These are phyloP conservation scores for Sinocyclocheilus anophthalmus DNA, from an alignment of 2,113 vertebrate species.

Conservation along the genomic window DNA sequence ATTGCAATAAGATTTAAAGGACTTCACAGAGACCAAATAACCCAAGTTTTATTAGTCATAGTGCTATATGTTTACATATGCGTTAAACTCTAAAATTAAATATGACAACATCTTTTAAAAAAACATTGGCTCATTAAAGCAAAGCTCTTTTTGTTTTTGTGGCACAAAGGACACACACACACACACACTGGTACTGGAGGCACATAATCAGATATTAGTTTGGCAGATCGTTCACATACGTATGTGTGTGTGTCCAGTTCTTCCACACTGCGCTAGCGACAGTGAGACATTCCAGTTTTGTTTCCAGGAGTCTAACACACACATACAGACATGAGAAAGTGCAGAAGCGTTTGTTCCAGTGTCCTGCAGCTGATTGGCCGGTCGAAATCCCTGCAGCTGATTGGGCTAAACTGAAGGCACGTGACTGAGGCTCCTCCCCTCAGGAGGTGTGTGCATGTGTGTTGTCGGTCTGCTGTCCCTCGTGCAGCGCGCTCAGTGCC, in stretches of 20 bases:
- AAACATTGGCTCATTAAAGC: slow-evolving; percentile 74
- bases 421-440: not conserved
- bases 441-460: not conserved
- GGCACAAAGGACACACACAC: slow-evolving; percentile 49
- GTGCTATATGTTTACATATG: slow-evolving; percentile 70
- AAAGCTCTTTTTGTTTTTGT: slow-evolving; percentile 60
- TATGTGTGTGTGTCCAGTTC: not conserved
- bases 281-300: not conserved
- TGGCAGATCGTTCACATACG: not conserved
- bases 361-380: slow-evolving; percentile 63
- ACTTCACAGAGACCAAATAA: slow-evolving; percentile 34
- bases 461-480: slow-evolving; percentile 74
- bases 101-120: slow-evolving; percentile 63
- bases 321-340: slow-evolving; percentile 62
- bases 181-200: not conserved
- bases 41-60: slow-evolving; percentile 69
- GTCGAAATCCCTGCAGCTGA: no score
- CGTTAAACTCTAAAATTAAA: slow-evolving; percentile 70
- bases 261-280: no score
- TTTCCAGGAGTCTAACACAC: slow-evolving; percentile 1
- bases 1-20: no score
- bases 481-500: slow-evolving; percentile 89
- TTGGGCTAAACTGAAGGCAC: not conserved
- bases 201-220: not conserved
- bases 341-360: slow-evolving; percentile 74